phyloP scores from a whole-genome alignment of 2,888 invertebrate genomes.

The Eupelmus urozonus region DNA sequence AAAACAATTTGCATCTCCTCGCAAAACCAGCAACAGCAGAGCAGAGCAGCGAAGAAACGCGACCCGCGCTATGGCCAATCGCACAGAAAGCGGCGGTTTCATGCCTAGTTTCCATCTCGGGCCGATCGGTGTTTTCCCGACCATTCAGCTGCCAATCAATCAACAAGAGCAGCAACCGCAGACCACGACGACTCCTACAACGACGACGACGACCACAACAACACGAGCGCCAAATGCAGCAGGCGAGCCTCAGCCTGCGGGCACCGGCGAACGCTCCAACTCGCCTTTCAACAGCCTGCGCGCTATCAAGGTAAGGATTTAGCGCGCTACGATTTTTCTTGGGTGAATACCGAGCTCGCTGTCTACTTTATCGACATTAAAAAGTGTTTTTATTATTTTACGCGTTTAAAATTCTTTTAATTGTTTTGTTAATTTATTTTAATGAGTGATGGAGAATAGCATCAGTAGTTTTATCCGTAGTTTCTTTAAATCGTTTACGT shows the following conservation, averaged over 20 bases:
- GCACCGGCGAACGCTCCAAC: slow-evolving; percentile 18
- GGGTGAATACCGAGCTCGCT: neutral
- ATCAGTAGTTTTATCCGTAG: no score
- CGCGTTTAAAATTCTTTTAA: neutral
- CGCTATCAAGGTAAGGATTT: slow-evolving; percentile 41
- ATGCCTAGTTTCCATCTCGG: slow-evolving; percentile 70
- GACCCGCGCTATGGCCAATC: slow-evolving; percentile 9
- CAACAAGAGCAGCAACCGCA: neutral
- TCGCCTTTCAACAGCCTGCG: slow-evolving; percentile 45
- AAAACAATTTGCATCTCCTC: no score
- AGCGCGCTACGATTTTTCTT: neutral
- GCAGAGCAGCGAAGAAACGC: slow-evolving; percentile 15
- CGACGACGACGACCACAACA: no score
- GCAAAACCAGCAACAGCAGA: neutral
- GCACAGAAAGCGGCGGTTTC: slow-evolving; percentile 57
- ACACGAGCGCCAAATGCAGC: neutral
- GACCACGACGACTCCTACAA: no score
- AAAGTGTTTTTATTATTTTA: neutral
- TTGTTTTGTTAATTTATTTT: no score
- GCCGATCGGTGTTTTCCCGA: slow-evolving; percentile 60
- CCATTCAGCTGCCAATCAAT: slow-evolving; percentile 51
- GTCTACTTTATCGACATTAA: slow-evolving; percentile 1
- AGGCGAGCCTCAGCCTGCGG: neutral
- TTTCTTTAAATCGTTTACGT: no score
- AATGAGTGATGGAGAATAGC: no score